Evolutionary conservation across 2,888 invertebrate genomes (phyloP), one percentile per base, ranked within the genome.

Genomic region (Temnothorax rugatulus): DNA sequence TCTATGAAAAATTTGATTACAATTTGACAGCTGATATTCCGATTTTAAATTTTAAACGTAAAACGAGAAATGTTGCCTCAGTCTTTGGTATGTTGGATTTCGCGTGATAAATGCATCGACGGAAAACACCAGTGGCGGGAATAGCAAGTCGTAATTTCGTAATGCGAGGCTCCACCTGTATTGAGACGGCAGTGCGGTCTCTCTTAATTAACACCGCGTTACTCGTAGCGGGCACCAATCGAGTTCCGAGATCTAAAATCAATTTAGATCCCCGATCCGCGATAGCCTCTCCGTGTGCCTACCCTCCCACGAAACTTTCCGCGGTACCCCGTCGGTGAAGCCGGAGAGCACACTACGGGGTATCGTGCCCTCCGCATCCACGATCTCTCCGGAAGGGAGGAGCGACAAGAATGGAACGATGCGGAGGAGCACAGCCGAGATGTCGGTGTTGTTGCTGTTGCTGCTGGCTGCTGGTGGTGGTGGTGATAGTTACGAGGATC

Each of bases 141-240:
- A 34, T 21, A 18, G 25, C 44, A 73, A 85, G 79, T 89, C 88
- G 85, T 90, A 90, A 89, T 89, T 90, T 82, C 87, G 85, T 90
- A 88, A 90, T 87, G 82, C 87, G 74, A 84, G 86, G 89, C 90
- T 88, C 88, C 89, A 86, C 88, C 83, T 90, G 89, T 93, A 92
- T 93, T 92, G 92, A 93, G 92, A 91, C 89, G 87, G 90, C 87
- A 88, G 87, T 88, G 87, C 88, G 84, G 90, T 89, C 90, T 91
- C 92, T 93, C 93, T 93, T 92, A 93, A 93, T 93, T 93, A 93
- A 91, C 92, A 90, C 90, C 86, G 87, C 83, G 90, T 91, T 90
- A 89, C 91, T 91, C 91, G 88, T 89, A 88, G 90, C 82, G 54
- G 71, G 18, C 41, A 68, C 88, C 90, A 92, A 93, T 93, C 92